Percentiles rank a stretch among this genome's conserved stretches.
phyloP scores from a whole-genome alignment of 2,113 vertebrate genomes.

The Toxostoma redivivum region DNA sequence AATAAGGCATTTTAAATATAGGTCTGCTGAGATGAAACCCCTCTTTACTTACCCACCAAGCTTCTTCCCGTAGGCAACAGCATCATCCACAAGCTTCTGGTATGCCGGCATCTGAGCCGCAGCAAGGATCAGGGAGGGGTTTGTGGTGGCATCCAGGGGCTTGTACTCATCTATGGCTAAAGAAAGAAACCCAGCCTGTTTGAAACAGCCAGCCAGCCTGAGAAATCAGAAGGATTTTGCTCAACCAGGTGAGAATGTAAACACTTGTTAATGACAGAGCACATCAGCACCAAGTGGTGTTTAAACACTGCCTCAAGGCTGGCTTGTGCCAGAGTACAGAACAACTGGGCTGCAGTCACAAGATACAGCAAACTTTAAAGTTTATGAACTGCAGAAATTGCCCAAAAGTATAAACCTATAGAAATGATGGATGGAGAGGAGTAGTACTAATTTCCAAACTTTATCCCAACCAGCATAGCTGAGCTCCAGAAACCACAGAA shows the following conservation, averaged over 20 bases:
- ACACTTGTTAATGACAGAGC: background rate
- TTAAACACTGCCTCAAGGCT: background rate
- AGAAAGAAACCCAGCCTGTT: background rate
- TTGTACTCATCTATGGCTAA: constrained; percentile 95
- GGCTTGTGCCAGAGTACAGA: background rate
- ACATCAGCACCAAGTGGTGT: no score
- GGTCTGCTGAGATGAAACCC: background rate
- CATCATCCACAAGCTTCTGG: constrained; percentile 86
- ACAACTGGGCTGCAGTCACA: background rate
- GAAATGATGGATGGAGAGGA: background rate
- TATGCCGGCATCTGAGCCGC: constrained; percentile 93
- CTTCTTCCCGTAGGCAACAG: constrained; percentile 84
- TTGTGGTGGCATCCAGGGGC: constrained; percentile 97
- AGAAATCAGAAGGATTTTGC: background rate
- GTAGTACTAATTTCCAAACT: background rate
- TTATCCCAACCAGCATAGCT: background rate
- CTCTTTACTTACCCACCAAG: constrained; percentile 82
- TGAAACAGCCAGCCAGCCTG: background rate
- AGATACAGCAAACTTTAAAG: background rate
- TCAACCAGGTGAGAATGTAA: background rate
- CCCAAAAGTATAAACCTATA: background rate
- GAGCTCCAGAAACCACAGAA: background rate
- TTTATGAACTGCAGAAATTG: background rate
- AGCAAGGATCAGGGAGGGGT: constrained; percentile 94
- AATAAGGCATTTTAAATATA: background rate